A percentile compares a stretch with the other conserved stretches of the same genome.
Evolutionary conservation across 2,888 invertebrate genomes (phyloP).

Genomic region (Prostheceraeus crozeri): DNA sequence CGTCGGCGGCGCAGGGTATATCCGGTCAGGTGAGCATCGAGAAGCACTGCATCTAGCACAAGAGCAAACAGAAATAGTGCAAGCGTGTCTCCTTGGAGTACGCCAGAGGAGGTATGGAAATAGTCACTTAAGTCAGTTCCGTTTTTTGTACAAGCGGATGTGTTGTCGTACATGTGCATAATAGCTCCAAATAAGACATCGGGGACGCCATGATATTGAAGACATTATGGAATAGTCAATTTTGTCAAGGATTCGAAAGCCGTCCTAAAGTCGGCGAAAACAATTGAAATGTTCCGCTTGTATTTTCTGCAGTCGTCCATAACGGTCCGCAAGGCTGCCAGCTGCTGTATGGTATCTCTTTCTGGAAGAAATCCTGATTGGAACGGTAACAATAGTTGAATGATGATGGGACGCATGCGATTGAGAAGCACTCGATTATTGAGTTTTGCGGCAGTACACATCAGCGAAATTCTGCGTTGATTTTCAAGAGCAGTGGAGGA

Average conservation of each 20-base stretch:
- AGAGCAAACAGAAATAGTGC: conserved; percentile 17
- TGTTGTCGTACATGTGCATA: conserved; percentile 15
- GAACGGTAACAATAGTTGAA: background rate
- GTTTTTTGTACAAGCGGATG: background rate
- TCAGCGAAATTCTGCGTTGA: conserved; percentile 15
- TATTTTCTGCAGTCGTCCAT: conserved; percentile 12
- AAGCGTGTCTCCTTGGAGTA: background rate
- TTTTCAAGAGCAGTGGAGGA: conserved; percentile 12
- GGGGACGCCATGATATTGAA: conserved; percentile 22
- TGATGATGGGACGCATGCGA: conserved; percentile 6
- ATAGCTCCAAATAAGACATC: conserved; percentile 7
- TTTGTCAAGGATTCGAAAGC: conserved; percentile 5
- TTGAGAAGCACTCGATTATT: conserved; percentile 9
- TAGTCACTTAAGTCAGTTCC: conserved; percentile 15
- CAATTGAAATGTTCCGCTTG: background rate
- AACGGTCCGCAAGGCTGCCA: conserved; percentile 6
- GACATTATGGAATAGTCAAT: conserved; percentile 4
- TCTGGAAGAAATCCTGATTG: conserved; percentile 11
- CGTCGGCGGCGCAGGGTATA: background rate
- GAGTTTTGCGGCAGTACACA: conserved; percentile 18
- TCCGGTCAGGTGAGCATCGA: conserved; percentile 9
- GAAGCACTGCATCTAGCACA: conserved; percentile 14
- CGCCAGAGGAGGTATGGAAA: background rate
- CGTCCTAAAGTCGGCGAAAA: conserved; percentile 21
- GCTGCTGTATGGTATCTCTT: conserved; percentile 4